These are phyloP conservation scores for Silurus meridionalis DNA, from an alignment of 2,113 vertebrate genomes.

Conservation along the genomic window DNA sequence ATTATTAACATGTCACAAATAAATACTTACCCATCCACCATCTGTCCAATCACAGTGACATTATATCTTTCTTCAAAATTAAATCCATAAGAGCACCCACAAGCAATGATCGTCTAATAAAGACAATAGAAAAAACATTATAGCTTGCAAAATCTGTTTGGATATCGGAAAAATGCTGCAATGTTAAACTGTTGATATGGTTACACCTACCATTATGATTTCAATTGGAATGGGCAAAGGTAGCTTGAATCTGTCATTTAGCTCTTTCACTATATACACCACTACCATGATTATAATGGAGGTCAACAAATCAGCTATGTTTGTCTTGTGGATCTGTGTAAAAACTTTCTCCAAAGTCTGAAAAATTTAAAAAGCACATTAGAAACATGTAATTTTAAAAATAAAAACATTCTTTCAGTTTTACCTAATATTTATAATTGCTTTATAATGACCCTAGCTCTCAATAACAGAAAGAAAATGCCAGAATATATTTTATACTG, in stretches of 20 bases:
- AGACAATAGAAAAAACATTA: background rate
- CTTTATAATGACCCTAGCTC: background rate
- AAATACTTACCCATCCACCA: conserved; percentile 81
- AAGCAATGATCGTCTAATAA: conserved; percentile 84
- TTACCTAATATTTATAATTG: background rate
- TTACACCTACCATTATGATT: conserved; percentile 83
- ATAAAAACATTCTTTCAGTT: background rate
- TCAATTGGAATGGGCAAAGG: conserved; percentile 92
- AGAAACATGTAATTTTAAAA: background rate
- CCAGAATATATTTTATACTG: background rate
- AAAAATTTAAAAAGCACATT: background rate
- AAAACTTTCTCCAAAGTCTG: conserved; percentile 75
- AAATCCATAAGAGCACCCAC: conserved; percentile 82
- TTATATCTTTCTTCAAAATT: conserved; percentile 77
- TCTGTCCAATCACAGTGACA: conserved; percentile 78
- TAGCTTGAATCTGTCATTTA: conserved; percentile 88
- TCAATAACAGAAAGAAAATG: background rate
- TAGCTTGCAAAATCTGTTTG: background rate
- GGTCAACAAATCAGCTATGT: conserved; percentile 88
- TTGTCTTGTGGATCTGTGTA: conserved; percentile 79
- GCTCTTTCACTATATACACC: conserved; percentile 86
- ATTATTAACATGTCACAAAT: background rate
- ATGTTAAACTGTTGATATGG: background rate
- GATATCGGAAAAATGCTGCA: background rate
- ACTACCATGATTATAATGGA: conserved; percentile 80